These are phyloP conservation scores for Atethmia centrago DNA, from an alignment of 2,888 invertebrate species.

Conservation along the genomic window DNA sequence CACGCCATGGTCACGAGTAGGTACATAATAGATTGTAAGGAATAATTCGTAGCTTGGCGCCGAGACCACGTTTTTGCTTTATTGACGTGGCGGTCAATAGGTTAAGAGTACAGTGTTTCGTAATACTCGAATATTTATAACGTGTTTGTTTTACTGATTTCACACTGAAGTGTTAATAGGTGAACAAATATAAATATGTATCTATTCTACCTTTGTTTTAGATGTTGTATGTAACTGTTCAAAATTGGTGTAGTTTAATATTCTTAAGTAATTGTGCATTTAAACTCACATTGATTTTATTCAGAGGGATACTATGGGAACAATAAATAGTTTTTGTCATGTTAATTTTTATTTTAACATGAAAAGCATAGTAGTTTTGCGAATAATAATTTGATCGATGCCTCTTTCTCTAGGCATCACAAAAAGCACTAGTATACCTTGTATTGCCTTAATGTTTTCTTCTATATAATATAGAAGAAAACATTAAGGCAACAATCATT, in stretches of 20 bases:
- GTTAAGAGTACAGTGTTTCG: not conserved
- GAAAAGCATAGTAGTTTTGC: not conserved
- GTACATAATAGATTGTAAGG: too few species aligned
- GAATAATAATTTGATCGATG: not conserved
- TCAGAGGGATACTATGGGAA: not conserved
- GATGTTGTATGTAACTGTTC: too few species aligned
- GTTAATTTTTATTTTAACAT: not conserved
- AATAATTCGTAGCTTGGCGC: too few species aligned
- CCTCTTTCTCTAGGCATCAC: not conserved
- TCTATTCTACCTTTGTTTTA: not conserved
- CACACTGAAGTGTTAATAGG: not conserved
- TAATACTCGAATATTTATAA: slow-evolving; percentile 14
- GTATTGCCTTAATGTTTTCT: too few species aligned
- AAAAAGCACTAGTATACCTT: too few species aligned
- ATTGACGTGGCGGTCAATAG: too few species aligned
- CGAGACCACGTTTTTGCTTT: too few species aligned
- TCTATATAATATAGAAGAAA: not conserved
- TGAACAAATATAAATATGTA: not conserved
- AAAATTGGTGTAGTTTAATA: not conserved
- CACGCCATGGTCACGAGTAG: too few species aligned
- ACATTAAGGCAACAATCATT: not conserved
- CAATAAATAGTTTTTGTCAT: slow-evolving; percentile 19
- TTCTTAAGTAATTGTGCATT: slow-evolving; percentile 8
- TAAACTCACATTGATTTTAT: not conserved
- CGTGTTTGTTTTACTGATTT: slow-evolving; percentile 34